Conservation (phyloP, 1,140 invertebrate genomes). For the Drosophila kohkoa region DNA sequence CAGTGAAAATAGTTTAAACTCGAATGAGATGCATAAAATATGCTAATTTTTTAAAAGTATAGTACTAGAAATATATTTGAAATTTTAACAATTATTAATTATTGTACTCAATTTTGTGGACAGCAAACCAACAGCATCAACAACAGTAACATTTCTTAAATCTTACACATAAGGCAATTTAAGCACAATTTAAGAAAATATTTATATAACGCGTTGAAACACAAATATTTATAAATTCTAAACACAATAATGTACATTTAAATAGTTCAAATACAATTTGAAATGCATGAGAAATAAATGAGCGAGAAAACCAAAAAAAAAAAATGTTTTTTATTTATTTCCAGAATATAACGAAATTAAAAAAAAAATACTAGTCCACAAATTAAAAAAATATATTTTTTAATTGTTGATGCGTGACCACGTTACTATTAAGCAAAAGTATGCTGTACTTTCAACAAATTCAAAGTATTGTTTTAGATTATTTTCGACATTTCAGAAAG, state of each 20-base stretch:
- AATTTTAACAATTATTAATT: conserved; percentile 72
- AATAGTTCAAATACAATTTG: conserved; percentile 82
- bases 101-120: conserved; percentile 59
- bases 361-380: not conserved
- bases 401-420: not conserved
- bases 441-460: not conserved
- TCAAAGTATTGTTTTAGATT: not conserved
- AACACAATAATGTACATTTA: conserved; percentile 79
- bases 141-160: conserved; percentile 40
- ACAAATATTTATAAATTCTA: conserved; percentile 73
- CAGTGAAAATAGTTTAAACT: conserved; percentile 67
- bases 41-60: conserved; percentile 63
- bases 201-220: conserved; percentile 67
- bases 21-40: conserved; percentile 45
- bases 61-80: conserved; percentile 56
- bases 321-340: not conserved
- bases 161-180: conserved; percentile 47
- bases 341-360: not conserved
- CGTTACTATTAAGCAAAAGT: not conserved
- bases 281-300: conserved; percentile 74
- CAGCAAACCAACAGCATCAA: conserved; percentile 49
- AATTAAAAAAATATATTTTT: not conserved
- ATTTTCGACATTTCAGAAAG: conserved; percentile 14
- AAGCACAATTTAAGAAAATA: conserved; percentile 67
- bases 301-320: conserved; percentile 34